These are phyloP conservation scores for Macrochelys suwanniensis DNA, from an alignment of 2,797 vertebrate genomes.

Conservation along the genomic window DNA sequence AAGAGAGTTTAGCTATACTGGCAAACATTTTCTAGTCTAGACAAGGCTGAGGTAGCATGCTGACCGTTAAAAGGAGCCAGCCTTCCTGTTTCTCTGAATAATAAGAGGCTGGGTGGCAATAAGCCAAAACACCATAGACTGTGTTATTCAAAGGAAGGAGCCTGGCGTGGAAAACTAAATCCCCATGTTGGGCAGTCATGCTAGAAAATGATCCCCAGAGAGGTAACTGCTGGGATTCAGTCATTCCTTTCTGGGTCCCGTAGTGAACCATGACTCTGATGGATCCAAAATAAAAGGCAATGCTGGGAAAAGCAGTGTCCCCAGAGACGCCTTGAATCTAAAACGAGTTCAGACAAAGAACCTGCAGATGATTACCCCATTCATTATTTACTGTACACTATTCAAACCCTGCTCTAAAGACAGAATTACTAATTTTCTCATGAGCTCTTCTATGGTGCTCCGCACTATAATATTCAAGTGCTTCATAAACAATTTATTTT, in stretches of 20 bases:
- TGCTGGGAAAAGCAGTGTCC: neutral
- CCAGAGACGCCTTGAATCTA: neutral
- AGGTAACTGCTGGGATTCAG: neutral
- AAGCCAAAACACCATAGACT: neutral
- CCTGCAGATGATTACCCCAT: neutral
- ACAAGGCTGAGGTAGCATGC: neutral
- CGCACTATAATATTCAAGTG: rapidly evolving
- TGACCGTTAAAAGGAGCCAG: neutral
- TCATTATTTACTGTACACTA: neutral
- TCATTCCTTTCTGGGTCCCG: neutral
- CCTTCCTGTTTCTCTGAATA: neutral
- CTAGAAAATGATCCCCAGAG: neutral
- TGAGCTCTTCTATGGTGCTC: neutral
- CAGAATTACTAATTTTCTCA: neutral
- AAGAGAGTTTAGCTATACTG: neutral
- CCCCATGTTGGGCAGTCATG: neutral
- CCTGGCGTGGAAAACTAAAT: neutral
- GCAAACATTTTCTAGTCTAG: neutral
- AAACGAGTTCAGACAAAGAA: neutral
- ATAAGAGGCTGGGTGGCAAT: neutral
- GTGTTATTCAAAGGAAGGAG: neutral
- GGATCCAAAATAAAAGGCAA: neutral
- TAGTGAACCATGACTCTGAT: neutral
- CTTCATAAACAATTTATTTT: neutral
- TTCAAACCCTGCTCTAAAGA: neutral